Evolutionary conservation across 35 echinoderm and acorn worm genomes (phyloP).

Genomic region (Heliocidaris erythrogramma): DNA sequence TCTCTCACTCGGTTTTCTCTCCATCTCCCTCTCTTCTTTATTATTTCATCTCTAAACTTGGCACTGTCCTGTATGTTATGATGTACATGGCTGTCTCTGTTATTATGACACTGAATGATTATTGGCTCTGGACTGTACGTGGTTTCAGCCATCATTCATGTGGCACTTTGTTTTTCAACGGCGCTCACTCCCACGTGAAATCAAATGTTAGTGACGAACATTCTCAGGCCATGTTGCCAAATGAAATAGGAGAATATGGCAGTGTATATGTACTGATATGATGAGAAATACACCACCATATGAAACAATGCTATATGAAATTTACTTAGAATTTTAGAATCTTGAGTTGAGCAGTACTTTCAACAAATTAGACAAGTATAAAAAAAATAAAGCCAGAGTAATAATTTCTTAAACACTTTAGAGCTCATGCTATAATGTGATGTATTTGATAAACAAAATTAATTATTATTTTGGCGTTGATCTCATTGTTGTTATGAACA

Average conservation of each 20-base stretch:
- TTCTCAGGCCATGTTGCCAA: background rate
- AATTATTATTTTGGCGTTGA: too few species aligned
- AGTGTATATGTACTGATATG: background rate
- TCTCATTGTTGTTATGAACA: too few species aligned
- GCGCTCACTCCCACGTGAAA: background rate
- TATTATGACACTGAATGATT: background rate
- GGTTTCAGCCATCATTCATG: background rate
- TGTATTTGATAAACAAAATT: too few species aligned
- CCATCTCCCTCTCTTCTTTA: background rate
- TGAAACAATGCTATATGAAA: too few species aligned
- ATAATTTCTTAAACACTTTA: too few species aligned
- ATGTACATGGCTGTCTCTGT: background rate
- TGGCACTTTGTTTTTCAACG: background rate
- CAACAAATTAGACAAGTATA: too few species aligned
- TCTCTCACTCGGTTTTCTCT: background rate
- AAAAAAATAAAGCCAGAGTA: too few species aligned
- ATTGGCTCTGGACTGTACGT: background rate
- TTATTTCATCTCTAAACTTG: background rate
- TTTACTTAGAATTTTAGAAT: too few species aligned
- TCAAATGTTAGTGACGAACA: background rate
- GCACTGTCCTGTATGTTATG: background rate
- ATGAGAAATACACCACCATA: too few species aligned
- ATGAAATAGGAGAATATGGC: background rate
- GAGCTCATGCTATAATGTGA: too few species aligned
- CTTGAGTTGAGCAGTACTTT: too few species aligned